Evolutionary conservation across 2,797 vertebrate genomes (phyloP), one percentile per base, ranked within the genome.

Genomic region (Phataginus tricuspis): DNA sequence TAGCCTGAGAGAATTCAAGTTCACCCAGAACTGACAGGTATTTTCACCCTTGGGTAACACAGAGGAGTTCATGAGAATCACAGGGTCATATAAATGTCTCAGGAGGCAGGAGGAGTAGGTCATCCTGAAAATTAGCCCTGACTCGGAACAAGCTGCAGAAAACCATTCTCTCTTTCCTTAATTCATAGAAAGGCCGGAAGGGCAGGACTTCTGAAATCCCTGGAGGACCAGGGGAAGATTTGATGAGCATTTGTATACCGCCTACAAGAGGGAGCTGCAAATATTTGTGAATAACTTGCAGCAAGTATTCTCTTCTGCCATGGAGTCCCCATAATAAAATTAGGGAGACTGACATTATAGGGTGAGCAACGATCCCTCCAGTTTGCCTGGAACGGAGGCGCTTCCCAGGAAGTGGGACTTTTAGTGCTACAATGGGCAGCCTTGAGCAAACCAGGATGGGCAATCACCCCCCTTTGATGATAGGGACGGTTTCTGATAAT

Each of bases 41-140:
- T 77, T 93, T 84, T 90, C 39, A 49, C 66, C 18, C 27, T 57
- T 71, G 82, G 49, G 83, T 86, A 92, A 93, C 69, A 66, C 69
- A 83, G 34, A 89, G 31, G 19, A n/a, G 45, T 68, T 77, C 68
- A 16, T 10, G 37, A 85, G 87, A 96, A 80, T 42, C 91, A 61
- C 87, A 90, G 0, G 2, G 68, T 86, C 90, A 39, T 59, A 13
- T 53, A 88, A n/a, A 21, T 29, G 53, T 91, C 90, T 96, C 94
- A 49, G 23, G 85, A 92, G 63, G 23, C 7, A 1, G 51, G 39
- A 63, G 19, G 19, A 55, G 27, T 29, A 31, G 15, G 51, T 94
- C 85, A 66, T 77, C 74, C 55, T 88, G 93, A 84, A 95, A 96
- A 95, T 66, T 51, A 94, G 57, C 55, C 12, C 31, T 9, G 45